phyloP scores from a whole-genome alignment of 2,888 invertebrate genomes.

The Neoascia interrupta region DNA sequence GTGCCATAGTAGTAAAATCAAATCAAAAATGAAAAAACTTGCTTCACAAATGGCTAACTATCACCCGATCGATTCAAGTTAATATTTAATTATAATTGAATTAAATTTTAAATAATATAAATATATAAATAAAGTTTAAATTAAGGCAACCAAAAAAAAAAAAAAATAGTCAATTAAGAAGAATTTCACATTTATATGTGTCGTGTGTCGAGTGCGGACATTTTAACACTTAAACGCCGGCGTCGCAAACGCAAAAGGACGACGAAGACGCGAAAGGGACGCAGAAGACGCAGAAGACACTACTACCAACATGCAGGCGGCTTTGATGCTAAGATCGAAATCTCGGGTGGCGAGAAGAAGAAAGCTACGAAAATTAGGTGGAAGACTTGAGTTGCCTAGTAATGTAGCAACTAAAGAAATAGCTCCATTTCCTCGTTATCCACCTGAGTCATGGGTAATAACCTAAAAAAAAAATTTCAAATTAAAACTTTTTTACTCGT shows the following conservation, averaged over 20 bases:
- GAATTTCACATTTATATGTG: constrained; percentile 72
- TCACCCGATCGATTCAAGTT: constrained; percentile 46
- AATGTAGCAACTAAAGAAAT: constrained; percentile 93
- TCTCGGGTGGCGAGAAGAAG: constrained; percentile 91
- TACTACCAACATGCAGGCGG: constrained; percentile 90
- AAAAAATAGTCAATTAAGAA: constrained; percentile 57
- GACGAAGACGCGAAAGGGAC: constrained; percentile 70
- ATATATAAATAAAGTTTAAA: background rate
- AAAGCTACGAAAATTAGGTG: constrained; percentile 87
- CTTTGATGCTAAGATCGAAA: constrained; percentile 94
- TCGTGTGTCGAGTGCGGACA: constrained; percentile 74
- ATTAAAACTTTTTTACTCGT: background rate
- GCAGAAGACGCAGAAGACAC: constrained; percentile 71
- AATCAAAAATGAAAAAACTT: constrained; percentile 75
- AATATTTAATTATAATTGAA: constrained; percentile 38
- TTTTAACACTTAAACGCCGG: constrained; percentile 73
- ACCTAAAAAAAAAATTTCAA: constrained; percentile 65
- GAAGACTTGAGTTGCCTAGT: constrained; percentile 90
- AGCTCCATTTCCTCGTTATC: constrained; percentile 92
- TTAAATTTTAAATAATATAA: background rate
- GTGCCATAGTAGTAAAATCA: constrained; percentile 75
- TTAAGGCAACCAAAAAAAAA: constrained; percentile 18
- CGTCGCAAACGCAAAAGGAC: constrained; percentile 71
- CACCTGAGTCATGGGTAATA: constrained; percentile 88
- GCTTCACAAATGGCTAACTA: constrained; percentile 24